Base-by-base conservation (phyloP, 2,113 vertebrate species). In the Carollia perspicillata region DNA sequence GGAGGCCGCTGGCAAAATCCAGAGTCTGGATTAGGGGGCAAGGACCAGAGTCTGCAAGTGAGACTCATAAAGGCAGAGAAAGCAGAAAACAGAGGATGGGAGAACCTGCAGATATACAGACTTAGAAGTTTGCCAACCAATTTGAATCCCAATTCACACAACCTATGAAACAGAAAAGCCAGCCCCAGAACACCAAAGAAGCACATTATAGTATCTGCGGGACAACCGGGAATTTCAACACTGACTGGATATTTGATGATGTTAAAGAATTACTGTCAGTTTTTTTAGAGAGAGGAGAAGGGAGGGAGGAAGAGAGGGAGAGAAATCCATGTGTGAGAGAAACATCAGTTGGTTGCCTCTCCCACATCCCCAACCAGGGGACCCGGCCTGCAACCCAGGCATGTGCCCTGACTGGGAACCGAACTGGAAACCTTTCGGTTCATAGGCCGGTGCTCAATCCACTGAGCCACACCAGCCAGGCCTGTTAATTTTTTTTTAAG, bases 61-160 rank as follows among this genome's bases (percentile, higher is more conserved):
- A 44, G 40, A 63, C 33, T 30, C 7, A 1, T 17, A 6, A 6
- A 37, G 42, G 20, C 37, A 81, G 8, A 47, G 58, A 58, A 53
- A 66, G 37, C 69, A 89, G 37, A 77, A 74, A 35, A 44, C 6
- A 13, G 11, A 1, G 37, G 30, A n/a, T 22, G 0, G 8, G 30
- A 11, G n/a, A 8, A 30, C 14, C 3, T 6, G 2, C 0, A 7
- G 55, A 30, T 4, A 26, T 8, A 49, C 11, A 66, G 40, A 28
- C 10, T 2, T 20, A 68, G 40, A 28, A 51, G 30, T 44, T 26
- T 23, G 4, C 47, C 23, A 13, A 13, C 22, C 6, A 23, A 66
- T 20, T 11, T 74, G 78, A 44, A 90, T 28, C 42, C 35, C 13
- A 2, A 42, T 30, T 71, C 35, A 44, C 17, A 74, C n/a, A 9